phyloP scores from a whole-genome alignment of 2,888 invertebrate genomes.

The Gymnosoma rotundatum region DNA sequence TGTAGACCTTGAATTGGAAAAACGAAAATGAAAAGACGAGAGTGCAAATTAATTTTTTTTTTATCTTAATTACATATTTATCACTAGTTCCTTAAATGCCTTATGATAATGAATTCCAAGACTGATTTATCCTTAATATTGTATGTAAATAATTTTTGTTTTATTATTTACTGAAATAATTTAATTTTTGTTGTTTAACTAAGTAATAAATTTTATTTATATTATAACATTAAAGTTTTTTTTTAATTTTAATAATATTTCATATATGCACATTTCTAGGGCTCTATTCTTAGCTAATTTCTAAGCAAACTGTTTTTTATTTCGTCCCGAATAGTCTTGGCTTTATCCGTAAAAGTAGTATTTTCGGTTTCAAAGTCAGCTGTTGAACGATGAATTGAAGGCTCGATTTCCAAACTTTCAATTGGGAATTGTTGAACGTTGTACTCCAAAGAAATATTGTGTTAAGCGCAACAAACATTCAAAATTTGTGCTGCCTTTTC shows the following conservation, averaged over 20 bases:
- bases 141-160: neutral
- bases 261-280: slow-evolving; percentile 1
- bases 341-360: neutral
- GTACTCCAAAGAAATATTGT: slow-evolving; percentile 3
- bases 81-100: slow-evolving; percentile 6
- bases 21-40: neutral
- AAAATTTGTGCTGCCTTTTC: slow-evolving; percentile 13
- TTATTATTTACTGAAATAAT: neutral
- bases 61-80: slow-evolving; percentile 5
- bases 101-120: slow-evolving; percentile 2
- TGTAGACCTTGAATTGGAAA: slow-evolving; percentile 1
- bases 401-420: slow-evolving; percentile 6
- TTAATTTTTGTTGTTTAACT: slow-evolving; percentile 4
- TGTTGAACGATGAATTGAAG: neutral
- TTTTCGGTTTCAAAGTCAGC: slow-evolving; percentile 10
- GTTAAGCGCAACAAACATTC: slow-evolving; percentile 1
- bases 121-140: slow-evolving; percentile 5
- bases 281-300: neutral
- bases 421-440: neutral
- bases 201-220: neutral
- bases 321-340: slow-evolving; percentile 4
- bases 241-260: neutral
- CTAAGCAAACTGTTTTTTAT: slow-evolving; percentile 7
- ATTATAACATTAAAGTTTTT: neutral
- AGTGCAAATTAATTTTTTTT: neutral